phyloP scores from a whole-genome alignment of 2,113 vertebrate genomes.

The Anas platyrhynchos region DNA sequence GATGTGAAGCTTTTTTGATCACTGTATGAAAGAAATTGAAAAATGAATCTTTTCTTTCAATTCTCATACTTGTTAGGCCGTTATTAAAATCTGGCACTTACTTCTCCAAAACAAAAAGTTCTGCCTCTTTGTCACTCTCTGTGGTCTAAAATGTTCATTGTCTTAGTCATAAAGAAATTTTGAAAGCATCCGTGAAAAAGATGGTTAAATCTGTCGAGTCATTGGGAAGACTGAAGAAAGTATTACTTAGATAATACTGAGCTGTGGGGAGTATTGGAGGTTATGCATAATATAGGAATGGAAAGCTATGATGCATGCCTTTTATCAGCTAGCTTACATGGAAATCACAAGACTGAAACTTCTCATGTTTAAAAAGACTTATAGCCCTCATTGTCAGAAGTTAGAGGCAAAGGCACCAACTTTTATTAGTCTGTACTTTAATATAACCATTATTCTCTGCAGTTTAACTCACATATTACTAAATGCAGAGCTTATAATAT shows the following conservation, averaged over 20 bases:
- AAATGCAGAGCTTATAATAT: not conserved
- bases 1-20: not conserved
- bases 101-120: not conserved
- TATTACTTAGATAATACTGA: not conserved
- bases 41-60: not conserved
- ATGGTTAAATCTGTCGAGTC: not conserved
- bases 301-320: not conserved
- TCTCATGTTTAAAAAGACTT: not conserved
- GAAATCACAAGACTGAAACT: not conserved
- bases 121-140: not conserved
- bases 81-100: not conserved
- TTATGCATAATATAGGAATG: not conserved
- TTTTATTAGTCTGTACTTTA: not conserved
- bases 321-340: not conserved
- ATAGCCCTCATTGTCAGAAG: not conserved
- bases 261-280: not conserved
- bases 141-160: not conserved
- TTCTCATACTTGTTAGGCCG: not conserved
- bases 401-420: not conserved
- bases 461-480: not conserved
- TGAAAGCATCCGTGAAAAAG: not conserved
- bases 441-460: not conserved
- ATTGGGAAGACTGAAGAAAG: not conserved
- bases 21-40: not conserved
- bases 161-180: not conserved